Evolutionary conservation across 1,140 invertebrate species (phyloP), one percentile per base, ranked within the genome.

Genomic region (Melipona quadrifasciata): DNA sequence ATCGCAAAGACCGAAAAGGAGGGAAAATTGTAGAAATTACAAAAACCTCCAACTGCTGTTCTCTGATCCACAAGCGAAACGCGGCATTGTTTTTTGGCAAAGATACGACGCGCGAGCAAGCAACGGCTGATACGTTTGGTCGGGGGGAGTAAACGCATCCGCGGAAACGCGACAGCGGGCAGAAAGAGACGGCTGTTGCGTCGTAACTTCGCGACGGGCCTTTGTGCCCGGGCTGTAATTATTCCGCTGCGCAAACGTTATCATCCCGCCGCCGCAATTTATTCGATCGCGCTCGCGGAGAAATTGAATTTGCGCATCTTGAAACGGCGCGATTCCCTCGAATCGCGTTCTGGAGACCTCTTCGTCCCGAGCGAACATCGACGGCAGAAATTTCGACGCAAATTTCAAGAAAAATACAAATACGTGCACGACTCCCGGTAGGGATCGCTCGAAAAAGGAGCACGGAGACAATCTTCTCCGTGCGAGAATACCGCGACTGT

Each of bases 241-340:
- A 70, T 84, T 77, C 47, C 65, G 34, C 64, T 67, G 76, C 34
- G 47, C 72, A 65, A 55, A 34, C 47, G 21, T 39, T 76, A 82
- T 74, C 39, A 39, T 47, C 39, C 8, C 8, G 39, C 39, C 16
- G 73, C 39, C 16, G 73, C 34, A 10, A 14, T 64, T 57, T 16
- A 19, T 34, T 0, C 10, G 34, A 47, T 57, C 8, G 51, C 12
- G 61, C 39, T 21, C 34, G 55, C n/a, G 53, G 10, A 14, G 53
- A 58, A 68, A 82, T 82, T 24, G 21, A 77, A 82, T 58, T 47
- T 19, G 14, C 51, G 31, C 64, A 14, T 16, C 64, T 76, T 14
- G 73, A 2, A 27, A 55, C 31, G 34, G 8, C 17, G 57, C 53
- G 53, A 24, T 12, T 68, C 11, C 1, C 2, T 0, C 53, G 27